Percentiles rank a stretch among this genome's conserved stretches.
These are phyloP conservation scores for Forbesichthys papilliferus DNA, from an alignment of 2,113 vertebrate genomes.

Conservation along the genomic window DNA sequence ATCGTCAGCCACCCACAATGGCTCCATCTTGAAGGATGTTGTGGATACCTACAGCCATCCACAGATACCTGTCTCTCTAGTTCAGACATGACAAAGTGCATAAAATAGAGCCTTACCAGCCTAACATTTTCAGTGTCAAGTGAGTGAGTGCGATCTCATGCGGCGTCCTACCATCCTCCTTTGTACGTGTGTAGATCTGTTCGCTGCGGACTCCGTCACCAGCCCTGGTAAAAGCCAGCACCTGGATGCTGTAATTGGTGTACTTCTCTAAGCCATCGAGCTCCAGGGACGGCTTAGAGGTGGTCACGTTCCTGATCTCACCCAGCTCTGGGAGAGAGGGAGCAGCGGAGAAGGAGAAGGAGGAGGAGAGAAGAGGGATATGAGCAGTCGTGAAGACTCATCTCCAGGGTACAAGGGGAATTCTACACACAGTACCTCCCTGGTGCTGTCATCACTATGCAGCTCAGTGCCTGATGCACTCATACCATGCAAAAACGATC, in stretches of 20 bases:
- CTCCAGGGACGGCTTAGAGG: slow-evolving; percentile 89
- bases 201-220: slow-evolving; percentile 94
- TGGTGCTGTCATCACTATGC: no score
- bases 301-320: slow-evolving; percentile 95
- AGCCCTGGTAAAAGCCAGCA: slow-evolving; percentile 92
- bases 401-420: no score
- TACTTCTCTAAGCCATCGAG: slow-evolving; percentile 95
- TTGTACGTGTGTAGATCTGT: slow-evolving; percentile 95
- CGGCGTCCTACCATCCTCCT: slow-evolving; percentile 88
- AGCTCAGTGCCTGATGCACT: no score
- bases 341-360: slow-evolving; percentile 5
- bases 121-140: no score
- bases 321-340: slow-evolving; percentile 84
- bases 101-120: no score
- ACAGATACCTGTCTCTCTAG: no score
- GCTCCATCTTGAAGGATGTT: no score
- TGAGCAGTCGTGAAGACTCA: not conserved
- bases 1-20: no score
- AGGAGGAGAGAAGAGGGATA: not conserved
- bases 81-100: no score
- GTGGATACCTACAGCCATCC: no score
- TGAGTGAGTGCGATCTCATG: not conserved
- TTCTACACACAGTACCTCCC: no score
- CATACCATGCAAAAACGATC: no score
- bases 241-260: slow-evolving; percentile 98